These are phyloP conservation scores for Climacteris rufus DNA, from an alignment of 2,113 vertebrate genomes.

Conservation along the genomic window DNA sequence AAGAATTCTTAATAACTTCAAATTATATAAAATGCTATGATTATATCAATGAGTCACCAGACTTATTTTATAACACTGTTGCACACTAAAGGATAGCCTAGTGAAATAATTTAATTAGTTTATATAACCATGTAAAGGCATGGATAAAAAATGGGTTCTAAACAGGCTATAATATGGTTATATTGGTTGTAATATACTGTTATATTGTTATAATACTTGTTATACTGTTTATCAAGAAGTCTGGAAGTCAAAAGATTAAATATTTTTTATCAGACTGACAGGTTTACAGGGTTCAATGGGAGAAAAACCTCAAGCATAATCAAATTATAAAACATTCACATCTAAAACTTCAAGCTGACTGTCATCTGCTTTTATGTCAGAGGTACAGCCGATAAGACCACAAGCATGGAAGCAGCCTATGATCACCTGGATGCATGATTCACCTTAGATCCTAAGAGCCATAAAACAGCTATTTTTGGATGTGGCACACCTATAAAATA, in stretches of 20 bases:
- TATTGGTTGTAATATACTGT: too few species aligned
- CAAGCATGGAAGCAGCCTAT: neutral
- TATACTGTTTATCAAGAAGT: neutral
- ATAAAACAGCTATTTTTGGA: neutral
- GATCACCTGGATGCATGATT: neutral
- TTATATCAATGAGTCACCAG: neutral
- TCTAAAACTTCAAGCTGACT: neutral
- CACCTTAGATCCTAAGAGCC: neutral
- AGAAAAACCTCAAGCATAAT: neutral
- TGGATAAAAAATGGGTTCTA: neutral
- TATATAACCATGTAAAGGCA: neutral
- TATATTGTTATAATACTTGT: accelerated
- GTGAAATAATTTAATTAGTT: neutral
- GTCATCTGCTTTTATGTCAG: neutral
- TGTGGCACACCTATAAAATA: neutral
- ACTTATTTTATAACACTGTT: neutral
- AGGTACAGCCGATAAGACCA: neutral
- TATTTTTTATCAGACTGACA: neutral
- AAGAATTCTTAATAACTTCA: neutral
- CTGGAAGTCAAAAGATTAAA: neutral
- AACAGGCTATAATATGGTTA: neutral
- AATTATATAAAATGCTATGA: neutral
- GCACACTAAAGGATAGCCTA: neutral
- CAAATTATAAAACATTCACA: neutral
- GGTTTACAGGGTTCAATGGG: neutral